A percentile compares a stretch with the other conserved stretches of the same genome.
Conservation (phyloP, 2,113 vertebrate species). For the Mirza zaza region DNA sequence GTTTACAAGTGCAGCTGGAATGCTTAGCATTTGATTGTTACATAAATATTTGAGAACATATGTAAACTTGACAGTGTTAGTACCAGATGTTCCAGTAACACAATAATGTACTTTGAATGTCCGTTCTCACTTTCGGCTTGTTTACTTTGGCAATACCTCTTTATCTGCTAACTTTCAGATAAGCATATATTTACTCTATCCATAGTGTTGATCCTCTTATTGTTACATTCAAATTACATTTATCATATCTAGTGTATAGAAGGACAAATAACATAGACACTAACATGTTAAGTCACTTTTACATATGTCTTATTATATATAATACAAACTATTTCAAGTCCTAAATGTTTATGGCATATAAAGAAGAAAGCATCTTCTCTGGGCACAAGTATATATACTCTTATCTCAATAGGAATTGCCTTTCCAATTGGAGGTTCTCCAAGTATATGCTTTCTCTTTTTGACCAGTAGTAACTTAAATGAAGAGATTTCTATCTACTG, state of each 20-base stretch:
- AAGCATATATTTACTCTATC: constrained; percentile 46
- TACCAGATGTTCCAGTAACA: constrained; percentile 72
- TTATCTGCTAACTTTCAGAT: constrained; percentile 58
- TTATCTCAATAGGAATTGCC: background rate
- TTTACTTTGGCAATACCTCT: constrained; percentile 67
- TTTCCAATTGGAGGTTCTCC: background rate
- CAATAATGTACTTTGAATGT: constrained; percentile 61
- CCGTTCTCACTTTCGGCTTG: constrained; percentile 44
- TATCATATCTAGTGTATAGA: background rate
- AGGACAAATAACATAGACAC: constrained; percentile 10
- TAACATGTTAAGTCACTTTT: background rate
- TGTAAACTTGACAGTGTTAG: constrained; percentile 71
- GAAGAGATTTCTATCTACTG: constrained; percentile 13
- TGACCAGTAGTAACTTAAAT: background rate
- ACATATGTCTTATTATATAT: constrained; percentile 52
- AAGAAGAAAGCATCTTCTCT: constrained; percentile 32
- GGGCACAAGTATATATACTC: background rate
- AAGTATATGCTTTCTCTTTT: constrained; percentile 24
- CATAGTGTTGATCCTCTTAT: constrained; percentile 14
- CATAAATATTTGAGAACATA: constrained; percentile 73
- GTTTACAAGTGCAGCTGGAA: constrained; percentile 74
- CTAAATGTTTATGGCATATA: background rate
- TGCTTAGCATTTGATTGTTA: constrained; percentile 73
- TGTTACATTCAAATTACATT: constrained; percentile 35
- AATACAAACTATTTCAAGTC: constrained; percentile 47